Evolutionary conservation across 1,140 invertebrate species (phyloP), one percentile per base, ranked within the genome.

Genomic region (Pararge aegeria): DNA sequence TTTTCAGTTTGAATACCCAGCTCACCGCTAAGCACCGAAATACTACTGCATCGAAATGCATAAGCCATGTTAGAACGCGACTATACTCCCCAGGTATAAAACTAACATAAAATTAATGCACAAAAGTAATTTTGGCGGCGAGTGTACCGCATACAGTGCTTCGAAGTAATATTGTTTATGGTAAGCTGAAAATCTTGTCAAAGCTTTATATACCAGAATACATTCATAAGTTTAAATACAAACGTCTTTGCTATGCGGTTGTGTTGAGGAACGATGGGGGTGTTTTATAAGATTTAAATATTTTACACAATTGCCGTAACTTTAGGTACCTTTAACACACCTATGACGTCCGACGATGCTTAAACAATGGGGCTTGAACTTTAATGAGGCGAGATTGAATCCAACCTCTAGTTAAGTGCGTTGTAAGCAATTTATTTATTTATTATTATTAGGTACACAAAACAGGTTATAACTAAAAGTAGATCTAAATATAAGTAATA

Each of bases 121-220:
- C 55, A 34, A 57, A 63, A 63, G 61, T 63, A 57, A 57, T 63
- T 62, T 63, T 57, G 61, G 40, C 55, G 46, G 29, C 61, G 61
- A 62, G 37, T 56, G 60, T 56, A 55, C 49, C 38, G 37, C 49
- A 24, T 51, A 30, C 30, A 37, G 58, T 65, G 52, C 70, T 74
- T 71, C 63, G 55, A 66, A 71, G 70, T 83, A 75, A 81, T 80
- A 83, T 76, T 81, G 75, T 83, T 83, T 81, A 85, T 83, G 82
- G 65, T 83, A 85, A 85, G 80, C 69, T 78, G 82, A 80, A 78
- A 81, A 81, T 85, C 80, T 80, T 85, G 82, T 82, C 73, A 63
- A 68, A 68, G 64, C 64, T 72, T 73, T 75, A 80, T 72, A 56
- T 57, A 37, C 62, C 58, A 3, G 59, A 66, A 69, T 76, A 71